phyloP scores from a whole-genome alignment of 2,797 vertebrate genomes.

The Enteromius afrohamiltoni region DNA sequence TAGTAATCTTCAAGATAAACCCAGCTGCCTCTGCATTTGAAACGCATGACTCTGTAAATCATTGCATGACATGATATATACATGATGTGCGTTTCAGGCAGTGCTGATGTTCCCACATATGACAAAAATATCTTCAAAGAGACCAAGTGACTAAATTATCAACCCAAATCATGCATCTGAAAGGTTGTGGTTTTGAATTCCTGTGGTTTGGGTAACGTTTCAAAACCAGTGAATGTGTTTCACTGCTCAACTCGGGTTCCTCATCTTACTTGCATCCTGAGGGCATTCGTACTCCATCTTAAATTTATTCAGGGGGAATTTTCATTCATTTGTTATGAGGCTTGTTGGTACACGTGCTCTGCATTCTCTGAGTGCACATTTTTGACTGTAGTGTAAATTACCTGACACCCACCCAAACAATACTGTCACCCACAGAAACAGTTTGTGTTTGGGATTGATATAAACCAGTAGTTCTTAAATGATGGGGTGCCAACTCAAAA shows the following conservation, averaged over 20 bases:
- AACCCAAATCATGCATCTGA: background rate
- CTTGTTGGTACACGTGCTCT: constrained; percentile 40
- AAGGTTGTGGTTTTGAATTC: constrained; percentile 3
- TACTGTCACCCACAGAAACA: background rate
- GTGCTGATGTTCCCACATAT: constrained; percentile 27
- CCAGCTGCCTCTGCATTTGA: constrained; percentile 41
- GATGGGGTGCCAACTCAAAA: background rate
- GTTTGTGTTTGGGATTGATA: background rate
- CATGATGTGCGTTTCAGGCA: constrained; percentile 5
- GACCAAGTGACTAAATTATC: constrained; percentile 2
- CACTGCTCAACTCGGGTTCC: constrained; percentile 8
- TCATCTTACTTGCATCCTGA: background rate
- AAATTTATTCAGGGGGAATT: constrained; percentile 44
- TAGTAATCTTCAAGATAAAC: background rate
- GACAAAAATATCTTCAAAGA: constrained; percentile 32
- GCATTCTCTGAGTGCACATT: constrained; percentile 36
- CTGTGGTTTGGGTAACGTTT: constrained; percentile 6
- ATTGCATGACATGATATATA: constrained; percentile 24
- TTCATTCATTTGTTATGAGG: constrained; percentile 25
- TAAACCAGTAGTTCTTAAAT: background rate
- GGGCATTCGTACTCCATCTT: constrained; percentile 3
- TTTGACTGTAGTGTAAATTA: constrained; percentile 25
- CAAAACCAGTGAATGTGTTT: background rate
- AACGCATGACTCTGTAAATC: constrained; percentile 47
- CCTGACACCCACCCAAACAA: constrained; percentile 15